Percentiles rank a stretch among this genome's conserved stretches.
phyloP scores from a whole-genome alignment of 1,140 invertebrate genomes.

The Triops longicaudatus region DNA sequence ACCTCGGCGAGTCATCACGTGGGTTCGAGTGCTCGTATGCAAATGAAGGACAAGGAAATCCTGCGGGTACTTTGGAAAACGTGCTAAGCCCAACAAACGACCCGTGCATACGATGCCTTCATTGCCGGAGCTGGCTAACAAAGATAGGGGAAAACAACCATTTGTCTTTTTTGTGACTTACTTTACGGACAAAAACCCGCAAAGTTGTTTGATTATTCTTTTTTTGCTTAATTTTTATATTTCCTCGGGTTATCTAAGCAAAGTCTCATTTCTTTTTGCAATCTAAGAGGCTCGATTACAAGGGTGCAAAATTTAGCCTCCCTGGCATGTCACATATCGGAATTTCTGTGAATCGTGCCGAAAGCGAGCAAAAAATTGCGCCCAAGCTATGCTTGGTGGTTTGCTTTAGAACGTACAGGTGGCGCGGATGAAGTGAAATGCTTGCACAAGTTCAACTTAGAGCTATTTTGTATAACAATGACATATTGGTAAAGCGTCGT shows the following conservation, averaged over 20 bases:
- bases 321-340: background rate
- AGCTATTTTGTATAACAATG: too few species aligned
- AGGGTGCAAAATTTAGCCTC: background rate
- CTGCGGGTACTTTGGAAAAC: slow-evolving; percentile 6
- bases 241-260: background rate
- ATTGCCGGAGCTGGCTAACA: background rate
- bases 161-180: background rate
- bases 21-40: slow-evolving; percentile 13
- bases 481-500: too few species aligned
- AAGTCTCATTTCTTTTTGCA: background rate
- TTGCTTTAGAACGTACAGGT: background rate
- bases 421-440: background rate
- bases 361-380: background rate
- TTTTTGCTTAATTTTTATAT: background rate
- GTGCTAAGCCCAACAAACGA: background rate
- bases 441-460: background rate
- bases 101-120: background rate
- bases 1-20: background rate
- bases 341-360: background rate
- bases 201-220: background rate
- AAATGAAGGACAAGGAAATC: slow-evolving; percentile 15
- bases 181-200: background rate
- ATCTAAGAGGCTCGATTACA: background rate
- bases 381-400: background rate
- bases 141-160: background rate